phyloP scores from a whole-genome alignment of 1,140 invertebrate genomes.

The Proctacanthus coquilletti region DNA sequence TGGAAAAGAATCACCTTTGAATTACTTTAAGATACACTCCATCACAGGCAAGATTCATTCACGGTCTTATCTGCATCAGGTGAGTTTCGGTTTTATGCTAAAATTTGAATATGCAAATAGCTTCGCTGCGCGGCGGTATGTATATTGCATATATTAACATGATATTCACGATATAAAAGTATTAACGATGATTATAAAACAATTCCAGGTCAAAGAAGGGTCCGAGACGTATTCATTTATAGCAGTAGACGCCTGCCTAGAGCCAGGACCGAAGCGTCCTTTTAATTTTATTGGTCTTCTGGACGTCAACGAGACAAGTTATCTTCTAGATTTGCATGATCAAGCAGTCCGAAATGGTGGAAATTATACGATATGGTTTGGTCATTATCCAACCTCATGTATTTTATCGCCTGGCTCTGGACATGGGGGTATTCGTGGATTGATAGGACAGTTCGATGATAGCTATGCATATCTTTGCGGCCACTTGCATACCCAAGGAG shows the following conservation, averaged over 20 bases:
- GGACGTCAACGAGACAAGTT: conserved; percentile 39
- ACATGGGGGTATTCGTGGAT: conserved; percentile 36
- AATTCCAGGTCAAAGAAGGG: not conserved
- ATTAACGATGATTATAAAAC: not conserved
- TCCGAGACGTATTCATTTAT: conserved; percentile 57
- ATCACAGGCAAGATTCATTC: conserved; percentile 53
- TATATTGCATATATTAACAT: not conserved
- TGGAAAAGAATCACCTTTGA: conserved; percentile 46
- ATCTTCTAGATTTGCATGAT: conserved; percentile 36
- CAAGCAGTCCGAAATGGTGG: conserved; percentile 31
- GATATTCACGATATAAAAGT: not conserved
- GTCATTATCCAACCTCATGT: conserved; percentile 85
- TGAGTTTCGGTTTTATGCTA: conserved; percentile 34
- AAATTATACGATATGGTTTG: conserved; percentile 65
- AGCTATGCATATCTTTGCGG: conserved; percentile 68
- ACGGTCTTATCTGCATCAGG: conserved; percentile 60
- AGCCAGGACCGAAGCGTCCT: conserved; percentile 70
- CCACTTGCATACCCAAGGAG: conserved; percentile 74
- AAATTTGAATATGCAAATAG: too few relatives aligned
- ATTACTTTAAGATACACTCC: conserved; percentile 70
- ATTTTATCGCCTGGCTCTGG: conserved; percentile 45
- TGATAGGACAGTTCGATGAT: conserved; percentile 36
- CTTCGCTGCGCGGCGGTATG: too few relatives aligned
- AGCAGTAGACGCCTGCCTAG: conserved; percentile 73
- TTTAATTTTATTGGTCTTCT: conserved; percentile 84